Base-by-base conservation (phyloP, 2,797 vertebrate genomes). In the Gambusia yucatana region DNA sequence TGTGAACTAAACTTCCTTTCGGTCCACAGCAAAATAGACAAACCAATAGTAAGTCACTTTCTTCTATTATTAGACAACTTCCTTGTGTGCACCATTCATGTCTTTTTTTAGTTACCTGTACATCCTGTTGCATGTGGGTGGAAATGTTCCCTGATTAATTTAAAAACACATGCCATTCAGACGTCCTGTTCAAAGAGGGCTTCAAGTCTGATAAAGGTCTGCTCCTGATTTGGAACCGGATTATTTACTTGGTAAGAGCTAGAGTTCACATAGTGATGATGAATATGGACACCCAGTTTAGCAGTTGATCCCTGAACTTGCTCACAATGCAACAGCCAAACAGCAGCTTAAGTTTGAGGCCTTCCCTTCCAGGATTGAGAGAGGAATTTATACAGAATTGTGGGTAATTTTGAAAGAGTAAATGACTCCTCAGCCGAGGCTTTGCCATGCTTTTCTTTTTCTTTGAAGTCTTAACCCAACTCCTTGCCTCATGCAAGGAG, bases 91-190 rank as follows among this genome's bases (percentile, higher is more conserved):
- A 25, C 59, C 10, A 22, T 77, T 77, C 67, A 33, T 81, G 17
- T 55, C 78, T 57, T 77, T n/a, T 83, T 89, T 86, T 89, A 84
- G 46, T 77, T 82, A 71, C 77, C 67, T 79, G 59, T 43, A 78
- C 88, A 89, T 95, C 94, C 93, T 92, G 91, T 91, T 84, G 61
- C 78, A 77, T 78, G 79, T 55, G 75, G 63, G 87, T 90, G 90
- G 91, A 93, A 91, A 73, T 52, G 61, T 50, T 81, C 79, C 71
- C 88, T 94, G 90, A 95, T 95, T 94, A 92, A 87, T 87, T 92
- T 83, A 44, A 71, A 55, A 86, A 86, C 90, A 89, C 88, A 87
- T 91, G 92, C 91, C 30, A 43, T 79, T 69, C 65, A 79, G 80
- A 77, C 69, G 9, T 44, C 14, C 82, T 81, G 73, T 47, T 75